These are phyloP conservation scores for Micrastur ruficollis DNA, from an alignment of 2,797 vertebrate genomes.

Conservation along the genomic window DNA sequence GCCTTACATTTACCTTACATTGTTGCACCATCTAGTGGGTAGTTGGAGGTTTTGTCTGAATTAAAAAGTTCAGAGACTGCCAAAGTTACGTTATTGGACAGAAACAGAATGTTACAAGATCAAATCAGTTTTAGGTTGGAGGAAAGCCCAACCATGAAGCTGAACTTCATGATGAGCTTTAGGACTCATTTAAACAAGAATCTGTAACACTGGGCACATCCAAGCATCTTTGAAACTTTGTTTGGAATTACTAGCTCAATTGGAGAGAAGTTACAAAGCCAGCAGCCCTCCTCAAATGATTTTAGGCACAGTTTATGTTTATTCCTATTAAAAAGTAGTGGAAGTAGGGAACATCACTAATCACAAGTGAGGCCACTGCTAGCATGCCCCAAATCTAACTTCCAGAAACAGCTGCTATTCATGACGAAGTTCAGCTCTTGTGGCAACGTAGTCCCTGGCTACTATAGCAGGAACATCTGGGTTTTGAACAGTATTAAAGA, in stretches of 20 bases:
- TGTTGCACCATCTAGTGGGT: slow-evolving; percentile 57
- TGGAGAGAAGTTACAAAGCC: background rate
- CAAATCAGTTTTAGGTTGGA: background rate
- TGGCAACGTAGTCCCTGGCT: background rate
- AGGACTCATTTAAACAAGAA: background rate
- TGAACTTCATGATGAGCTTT: background rate
- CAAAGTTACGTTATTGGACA: background rate
- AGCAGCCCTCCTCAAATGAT: background rate
- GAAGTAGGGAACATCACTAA: background rate
- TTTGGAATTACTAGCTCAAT: background rate
- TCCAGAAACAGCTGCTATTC: background rate
- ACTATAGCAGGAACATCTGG: background rate
- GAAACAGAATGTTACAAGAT: background rate
- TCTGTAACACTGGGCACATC: background rate
- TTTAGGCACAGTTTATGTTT: background rate
- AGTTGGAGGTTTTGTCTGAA: background rate
- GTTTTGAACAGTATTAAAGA: background rate
- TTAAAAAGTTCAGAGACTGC: background rate
- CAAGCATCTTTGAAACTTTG: background rate
- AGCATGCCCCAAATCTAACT: background rate
- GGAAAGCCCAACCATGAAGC: background rate
- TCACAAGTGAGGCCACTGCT: background rate
- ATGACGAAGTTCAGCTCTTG: background rate
- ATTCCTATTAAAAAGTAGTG: background rate
- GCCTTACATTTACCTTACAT: background rate